Percentiles rank a stretch among this genome's conserved stretches.
Evolutionary conservation across 1,140 invertebrate genomes (phyloP).

Genomic region (Drosophila neocordata): DNA sequence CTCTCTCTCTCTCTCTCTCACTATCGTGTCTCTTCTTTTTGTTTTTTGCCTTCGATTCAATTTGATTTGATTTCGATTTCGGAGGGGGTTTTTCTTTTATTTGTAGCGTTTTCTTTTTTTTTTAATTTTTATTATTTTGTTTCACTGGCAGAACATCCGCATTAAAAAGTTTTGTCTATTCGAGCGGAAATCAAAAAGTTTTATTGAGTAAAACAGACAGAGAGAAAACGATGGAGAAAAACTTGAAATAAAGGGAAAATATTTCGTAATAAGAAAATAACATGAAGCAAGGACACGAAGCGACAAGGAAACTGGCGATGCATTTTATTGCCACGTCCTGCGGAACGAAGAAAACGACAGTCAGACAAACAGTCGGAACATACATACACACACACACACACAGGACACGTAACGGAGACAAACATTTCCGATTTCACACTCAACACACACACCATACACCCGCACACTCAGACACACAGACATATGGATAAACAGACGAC

Average conservation of each 20-base stretch:
- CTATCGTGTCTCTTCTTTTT: conserved; percentile 4
- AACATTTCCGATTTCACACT: conserved; percentile 75
- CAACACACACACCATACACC: neutral
- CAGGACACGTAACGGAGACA: conserved; percentile 37
- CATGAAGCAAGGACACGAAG: conserved; percentile 28
- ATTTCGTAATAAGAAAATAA: conserved; percentile 54
- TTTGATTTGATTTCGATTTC: conserved; percentile 53
- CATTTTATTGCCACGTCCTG: conserved; percentile 71
- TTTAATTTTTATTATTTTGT: conserved; percentile 20
- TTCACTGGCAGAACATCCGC: conserved; percentile 61
- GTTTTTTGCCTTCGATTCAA: conserved; percentile 51
- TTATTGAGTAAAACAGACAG: conserved; percentile 70
- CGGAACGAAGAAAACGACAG: conserved; percentile 9
- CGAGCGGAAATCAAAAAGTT: conserved; percentile 79
- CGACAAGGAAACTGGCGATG: conserved; percentile 49
- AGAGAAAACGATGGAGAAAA: neutral
- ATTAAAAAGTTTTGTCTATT: conserved; percentile 76
- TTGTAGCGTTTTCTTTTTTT: conserved; percentile 20
- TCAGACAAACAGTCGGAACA: conserved; percentile 22
- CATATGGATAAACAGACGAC: conserved; percentile 6
- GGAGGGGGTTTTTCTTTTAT: conserved; percentile 11
- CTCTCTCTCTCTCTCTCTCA: neutral
- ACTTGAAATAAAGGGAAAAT: conserved; percentile 63
- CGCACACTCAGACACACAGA: neutral
- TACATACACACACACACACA: neutral